Evolutionary conservation across 2,113 vertebrate genomes (phyloP), one percentile per base, ranked within the genome.

Genomic region (Anoplopoma fimbria): DNA sequence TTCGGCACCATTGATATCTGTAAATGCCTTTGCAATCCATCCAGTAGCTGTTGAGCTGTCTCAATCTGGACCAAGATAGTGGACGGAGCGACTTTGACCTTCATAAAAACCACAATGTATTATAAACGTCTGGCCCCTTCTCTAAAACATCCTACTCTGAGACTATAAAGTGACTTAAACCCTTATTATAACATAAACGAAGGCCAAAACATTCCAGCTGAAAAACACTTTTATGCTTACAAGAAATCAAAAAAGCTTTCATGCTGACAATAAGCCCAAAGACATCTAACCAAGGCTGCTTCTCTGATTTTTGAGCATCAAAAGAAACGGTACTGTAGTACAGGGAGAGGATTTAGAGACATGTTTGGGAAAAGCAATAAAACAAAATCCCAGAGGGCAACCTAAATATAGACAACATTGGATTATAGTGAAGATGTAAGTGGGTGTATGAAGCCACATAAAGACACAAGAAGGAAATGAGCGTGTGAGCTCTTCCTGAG

Each of bases 391-490:
- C 33, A 2, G 55, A 79, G 61, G 83, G 38, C 62, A 53, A 17
- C 55, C 55, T 80, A 75, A 74, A 47, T 78, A 63, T 55, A 91
- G 74, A 79, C 85, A 87, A 85, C 74, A 70, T 69, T 72, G 57
- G 61, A 86, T 87, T 75, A 87, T 40, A 77, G 77, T 75, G 77
- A 25, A 63, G 72, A 83, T 31, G 36, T 77, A 83, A 80, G 88
- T 87, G 83, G 84, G 81, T 27, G 90, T 77, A 25, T 36, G 38
- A 87, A 80, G 71, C 71, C 38, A 79, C 83, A 82, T 8, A 34
- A 80, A 75, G 68, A 82, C 55, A 31, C 10, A 73, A 58, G 9
- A 68, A 49, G 63, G 40, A 75, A 77, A 72, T 49, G 23, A 70
- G 60, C 49, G 25, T 34, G 69, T 55, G 60, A 77, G 71, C 68